These are phyloP conservation scores for Dryadula phaetusa DNA, from an alignment of 2,888 invertebrate species.

Conservation along the genomic window DNA sequence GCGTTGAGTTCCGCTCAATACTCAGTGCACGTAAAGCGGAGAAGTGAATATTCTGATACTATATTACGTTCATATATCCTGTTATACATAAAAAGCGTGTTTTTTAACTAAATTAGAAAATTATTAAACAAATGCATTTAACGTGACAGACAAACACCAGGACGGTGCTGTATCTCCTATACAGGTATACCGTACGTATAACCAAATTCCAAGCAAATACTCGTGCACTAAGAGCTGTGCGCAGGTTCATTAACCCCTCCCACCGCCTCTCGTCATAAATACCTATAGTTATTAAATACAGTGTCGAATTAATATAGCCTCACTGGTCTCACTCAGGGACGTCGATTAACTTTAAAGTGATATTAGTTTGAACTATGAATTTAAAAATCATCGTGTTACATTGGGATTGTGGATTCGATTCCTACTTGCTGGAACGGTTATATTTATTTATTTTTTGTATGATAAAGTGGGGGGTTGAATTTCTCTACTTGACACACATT, in stretches of 20 bases:
- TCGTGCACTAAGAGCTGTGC: slow-evolving; percentile 66
- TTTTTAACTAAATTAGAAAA: neutral
- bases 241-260: slow-evolving; percentile 74
- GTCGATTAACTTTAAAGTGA: neutral
- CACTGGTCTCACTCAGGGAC: neutral
- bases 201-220: slow-evolving; percentile 65
- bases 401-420: too few species aligned
- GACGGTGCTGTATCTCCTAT: slow-evolving; percentile 5
- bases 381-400: too few species aligned
- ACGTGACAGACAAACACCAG: slow-evolving; percentile 1
- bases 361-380: neutral
- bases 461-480: too few species aligned
- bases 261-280: slow-evolving; percentile 47
- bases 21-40: too few species aligned
- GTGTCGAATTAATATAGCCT: neutral
- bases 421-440: too few species aligned
- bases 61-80: too few species aligned
- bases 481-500: too few species aligned
- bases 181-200: slow-evolving; percentile 22
- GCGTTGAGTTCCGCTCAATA: too few species aligned
- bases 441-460: too few species aligned
- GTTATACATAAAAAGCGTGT: too few species aligned
- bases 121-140: neutral
- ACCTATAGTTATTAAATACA: slow-evolving; percentile 36
- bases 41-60: too few species aligned